Evolutionary conservation across 2,113 vertebrate genomes (phyloP), one percentile per base, ranked within the genome.

Genomic region (Charadrius vociferus): DNA sequence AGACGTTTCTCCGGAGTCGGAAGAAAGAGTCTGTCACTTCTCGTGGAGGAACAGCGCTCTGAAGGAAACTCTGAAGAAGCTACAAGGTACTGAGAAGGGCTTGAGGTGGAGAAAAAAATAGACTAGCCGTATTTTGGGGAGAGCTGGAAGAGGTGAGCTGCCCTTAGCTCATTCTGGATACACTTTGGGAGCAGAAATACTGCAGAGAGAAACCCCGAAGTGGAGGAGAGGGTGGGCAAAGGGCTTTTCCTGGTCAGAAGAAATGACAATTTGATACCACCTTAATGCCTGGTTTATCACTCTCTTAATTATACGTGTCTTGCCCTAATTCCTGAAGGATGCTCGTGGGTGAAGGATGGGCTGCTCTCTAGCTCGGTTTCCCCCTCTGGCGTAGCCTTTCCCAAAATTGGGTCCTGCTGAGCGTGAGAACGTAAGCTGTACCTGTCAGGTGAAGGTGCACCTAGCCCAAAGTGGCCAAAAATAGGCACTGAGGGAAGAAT

Each of bases 51-150:
- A 36, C 52, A 41, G 21, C 0, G 36, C 68, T 9, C 87, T 93
- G 63, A 95, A 71, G 63, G 94, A 95, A 21, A 85, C 88, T 5
- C 74, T 95, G 58, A 91, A 72, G 88, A 95, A 72, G 74, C 58
- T 95, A 11, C 94, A 81, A 95, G 94, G 94, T 95, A 91, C 21
- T 4, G 19, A n/a, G 65, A 26, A 62, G n/a, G 55, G 47, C 13
- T 74, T 6, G n/a, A 7, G 55, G 6, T 20, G 26, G 63, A 27
- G 16, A 32, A 52, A 62, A 30, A 10, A 41, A 7, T 10, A 43
- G 6, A 3, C 0, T 10, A 7, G 18, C 3, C 2, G 0, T 4
- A 12, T 41, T 73, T 75, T 65, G 65, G 66, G 41, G 66, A 47
- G 34, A 63, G 10, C 27, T 58, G 67, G 61, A 12, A 45, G 37